A percentile compares a stretch with the other conserved stretches of the same genome.
These are phyloP conservation scores for Clytia hemisphaerica DNA, from an alignment of 30 jellyfish, hydroid and myxozoan genomes.

Conservation along the genomic window DNA sequence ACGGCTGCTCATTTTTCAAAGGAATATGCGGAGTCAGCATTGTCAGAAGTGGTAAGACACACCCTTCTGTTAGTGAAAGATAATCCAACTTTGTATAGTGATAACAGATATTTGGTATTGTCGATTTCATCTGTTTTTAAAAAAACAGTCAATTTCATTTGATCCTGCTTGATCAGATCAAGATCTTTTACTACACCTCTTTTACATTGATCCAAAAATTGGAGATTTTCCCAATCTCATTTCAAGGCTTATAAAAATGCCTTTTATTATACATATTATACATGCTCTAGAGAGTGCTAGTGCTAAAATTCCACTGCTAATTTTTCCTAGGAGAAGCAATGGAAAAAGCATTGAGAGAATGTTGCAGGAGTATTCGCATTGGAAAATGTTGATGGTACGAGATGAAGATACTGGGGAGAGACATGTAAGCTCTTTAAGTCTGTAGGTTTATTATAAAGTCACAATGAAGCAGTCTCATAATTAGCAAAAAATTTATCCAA, in stretches of 20 bases:
- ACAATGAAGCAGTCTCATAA: not conserved
- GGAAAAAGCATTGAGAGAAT: conserved; percentile 94
- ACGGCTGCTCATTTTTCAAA: conserved; percentile 69
- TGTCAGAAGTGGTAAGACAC: conserved; percentile 88
- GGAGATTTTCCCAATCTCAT: too few species aligned
- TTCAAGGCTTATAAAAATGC: too few species aligned
- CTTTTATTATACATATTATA: too few species aligned
- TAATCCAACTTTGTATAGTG: not conserved
- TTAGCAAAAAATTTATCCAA: not conserved
- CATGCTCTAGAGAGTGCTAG: too few species aligned
- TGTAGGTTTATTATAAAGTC: not conserved
- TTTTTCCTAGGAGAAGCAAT: conserved; percentile 97
- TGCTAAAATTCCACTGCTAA: too few species aligned
- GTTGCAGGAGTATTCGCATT: conserved; percentile 83
- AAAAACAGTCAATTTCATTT: too few species aligned
- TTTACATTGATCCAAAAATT: too few species aligned
- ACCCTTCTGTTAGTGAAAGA: not conserved
- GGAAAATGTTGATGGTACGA: conserved; percentile 68
- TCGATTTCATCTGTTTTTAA: too few species aligned
- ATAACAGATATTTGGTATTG: too few species aligned
- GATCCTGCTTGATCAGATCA: too few species aligned
- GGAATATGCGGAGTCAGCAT: conserved; percentile 98
- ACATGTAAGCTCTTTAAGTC: conserved; percentile 14
- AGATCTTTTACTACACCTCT: too few species aligned
- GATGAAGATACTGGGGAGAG: conserved; percentile 76